Percentiles rank a stretch among this genome's conserved stretches.
These are phyloP conservation scores for Chrosomus eos DNA, from an alignment of 2,797 vertebrate species.

Conservation along the genomic window DNA sequence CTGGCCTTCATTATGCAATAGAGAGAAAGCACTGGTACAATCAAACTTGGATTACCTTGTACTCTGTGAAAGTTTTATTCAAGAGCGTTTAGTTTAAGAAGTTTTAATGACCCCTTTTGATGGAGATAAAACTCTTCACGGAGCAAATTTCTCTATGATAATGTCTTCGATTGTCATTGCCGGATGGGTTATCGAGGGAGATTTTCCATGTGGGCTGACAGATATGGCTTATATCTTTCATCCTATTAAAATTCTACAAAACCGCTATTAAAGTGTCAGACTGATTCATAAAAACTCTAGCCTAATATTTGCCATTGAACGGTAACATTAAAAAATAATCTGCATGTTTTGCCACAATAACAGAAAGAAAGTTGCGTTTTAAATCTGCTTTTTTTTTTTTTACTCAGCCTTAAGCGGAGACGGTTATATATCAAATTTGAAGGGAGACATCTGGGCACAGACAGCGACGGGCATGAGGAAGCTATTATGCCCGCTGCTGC, in stretches of 20 bases:
- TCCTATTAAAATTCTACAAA: constrained; percentile 22
- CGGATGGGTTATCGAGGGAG: not conserved
- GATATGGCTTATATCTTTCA: constrained; percentile 29
- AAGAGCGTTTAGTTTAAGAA: constrained; percentile 16
- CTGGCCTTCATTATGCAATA: not conserved
- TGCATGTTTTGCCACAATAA: not conserved
- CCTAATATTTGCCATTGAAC: constrained; percentile 10
- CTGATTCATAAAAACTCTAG: not conserved
- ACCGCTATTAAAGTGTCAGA: constrained; percentile 6
- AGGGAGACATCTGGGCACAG: constrained; percentile 36
- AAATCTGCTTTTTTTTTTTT: not conserved
- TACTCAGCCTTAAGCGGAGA: not conserved
- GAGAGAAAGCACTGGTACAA: not conserved
- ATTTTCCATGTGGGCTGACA: constrained; percentile 12
- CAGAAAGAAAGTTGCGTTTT: not conserved
- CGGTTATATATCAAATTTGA: not conserved
- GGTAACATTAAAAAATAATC: not conserved
- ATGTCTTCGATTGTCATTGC: constrained; percentile 13
- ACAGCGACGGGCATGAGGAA: constrained; percentile 35
- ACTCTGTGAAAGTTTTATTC: constrained; percentile 36
- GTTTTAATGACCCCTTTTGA: constrained; percentile 41
- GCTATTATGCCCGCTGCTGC: constrained; percentile 47
- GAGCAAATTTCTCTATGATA: constrained; percentile 13
- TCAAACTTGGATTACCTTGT: constrained; percentile 13
- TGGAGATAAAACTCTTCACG: constrained; percentile 16